Evolutionary conservation across 1,140 invertebrate genomes (phyloP), one percentile per base, ranked within the genome.

Genomic region (Diorhabda sublineata): DNA sequence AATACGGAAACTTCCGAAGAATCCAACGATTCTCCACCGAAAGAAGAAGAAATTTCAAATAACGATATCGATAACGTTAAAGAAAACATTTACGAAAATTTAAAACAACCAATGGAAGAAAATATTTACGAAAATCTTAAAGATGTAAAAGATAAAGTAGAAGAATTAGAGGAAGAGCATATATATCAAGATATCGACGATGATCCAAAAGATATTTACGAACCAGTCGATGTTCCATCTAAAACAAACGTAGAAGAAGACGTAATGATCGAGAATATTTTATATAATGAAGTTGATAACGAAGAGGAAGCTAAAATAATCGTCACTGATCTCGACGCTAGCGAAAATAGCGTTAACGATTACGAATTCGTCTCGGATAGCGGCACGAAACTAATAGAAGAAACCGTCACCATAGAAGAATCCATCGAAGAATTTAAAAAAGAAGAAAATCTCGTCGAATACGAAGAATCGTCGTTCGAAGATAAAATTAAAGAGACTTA

Each of bases 121-220:
- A 74, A 73, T 9, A 73, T 73, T 57, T 77, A 77, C 60, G 74
- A 77, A 64, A 77, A 77, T 47, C 11, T 77, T n/a, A 62, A 69
- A 58, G 64, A 64, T 5, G 64, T 58, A 11, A 52, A 43, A 45
- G 57, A 52, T 41, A 56, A 61, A 7, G 47, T 69, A 3, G 69
- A 69, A 58, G 62, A 70, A 56, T 56, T 11, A 7, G 64, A 62
- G 9, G 59, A 69, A 5, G 73, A 74, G 43, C 62, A 70, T n/a
- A 74, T 75, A 11, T 76, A 76, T 44, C 67, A 75, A 68, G 74
- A 72, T 58, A 73, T 74, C 26, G 71, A 73, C 4, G 71, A 73
- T 52, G 6, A 52, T n/a, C 47, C 47, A 52, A 52, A 52, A n/a
- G 63, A 52, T 8, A 26, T 64, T 9, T 64, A 64, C 63, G 63